phyloP scores from a whole-genome alignment of 2,113 vertebrate genomes.

The Chionodraco myersi region DNA sequence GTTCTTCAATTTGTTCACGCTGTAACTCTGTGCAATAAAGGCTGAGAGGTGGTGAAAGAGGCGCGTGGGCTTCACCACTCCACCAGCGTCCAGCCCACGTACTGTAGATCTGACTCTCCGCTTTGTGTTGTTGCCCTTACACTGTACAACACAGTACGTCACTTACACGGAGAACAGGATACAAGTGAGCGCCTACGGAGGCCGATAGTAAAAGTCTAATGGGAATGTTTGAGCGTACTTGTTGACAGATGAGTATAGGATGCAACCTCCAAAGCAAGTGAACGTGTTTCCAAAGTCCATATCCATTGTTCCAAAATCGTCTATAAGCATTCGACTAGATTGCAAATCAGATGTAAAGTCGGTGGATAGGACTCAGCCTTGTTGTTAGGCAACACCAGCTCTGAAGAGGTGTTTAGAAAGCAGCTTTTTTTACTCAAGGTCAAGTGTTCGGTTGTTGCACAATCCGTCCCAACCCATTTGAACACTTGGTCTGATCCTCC shows the following conservation, averaged over 20 bases:
- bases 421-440: no score
- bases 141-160: not conserved
- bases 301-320: no score
- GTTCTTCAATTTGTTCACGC: not conserved
- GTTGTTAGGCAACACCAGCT: not conserved
- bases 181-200: not conserved
- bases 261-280: slow-evolving; percentile 1
- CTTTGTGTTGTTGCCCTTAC: slow-evolving; percentile 29
- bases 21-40: slow-evolving; percentile 36
- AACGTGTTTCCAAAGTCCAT: not conserved
- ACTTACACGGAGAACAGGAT: not conserved
- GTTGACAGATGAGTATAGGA: not conserved
- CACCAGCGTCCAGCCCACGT: slow-evolving; percentile 22
- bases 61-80: slow-evolving; percentile 52
- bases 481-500: not conserved
- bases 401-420: no score
- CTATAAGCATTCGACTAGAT: no score
- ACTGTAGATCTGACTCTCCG: slow-evolving; percentile 17
- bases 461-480: not conserved
- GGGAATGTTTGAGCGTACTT: not conserved
- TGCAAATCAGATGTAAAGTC: not conserved
- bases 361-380: not conserved
- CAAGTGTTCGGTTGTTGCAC: no score
- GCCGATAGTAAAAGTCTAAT: not conserved
- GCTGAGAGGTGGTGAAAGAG: slow-evolving; percentile 35